A percentile compares a stretch with the other conserved stretches of the same genome.
These are phyloP conservation scores for Idaea biselata DNA, from an alignment of 2,888 invertebrate species.

Conservation along the genomic window DNA sequence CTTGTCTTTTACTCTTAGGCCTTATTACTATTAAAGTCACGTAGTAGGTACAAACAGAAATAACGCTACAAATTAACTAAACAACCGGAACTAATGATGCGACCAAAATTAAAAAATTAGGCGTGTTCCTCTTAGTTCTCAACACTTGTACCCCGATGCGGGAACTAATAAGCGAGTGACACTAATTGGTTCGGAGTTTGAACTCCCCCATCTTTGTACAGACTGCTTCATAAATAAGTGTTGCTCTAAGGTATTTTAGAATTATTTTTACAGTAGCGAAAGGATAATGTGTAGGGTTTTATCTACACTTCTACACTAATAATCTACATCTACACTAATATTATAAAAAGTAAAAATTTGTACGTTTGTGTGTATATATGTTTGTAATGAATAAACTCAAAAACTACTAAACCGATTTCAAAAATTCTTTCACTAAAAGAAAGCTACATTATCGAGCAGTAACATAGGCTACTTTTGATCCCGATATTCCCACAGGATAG, in stretches of 20 bases:
- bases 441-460: no score
- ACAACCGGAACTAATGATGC: neutral
- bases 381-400: no score
- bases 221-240: neutral
- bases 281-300: no score
- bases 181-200: conserved; percentile 62
- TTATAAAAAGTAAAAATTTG: no score
- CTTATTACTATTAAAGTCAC: neutral
- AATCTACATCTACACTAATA: no score
- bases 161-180: conserved; percentile 67
- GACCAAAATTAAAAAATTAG: neutral
- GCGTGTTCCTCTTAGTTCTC: neutral
- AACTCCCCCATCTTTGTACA: conserved; percentile 37
- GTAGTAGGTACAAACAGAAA: neutral
- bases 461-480: no score
- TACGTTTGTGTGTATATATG: no score
- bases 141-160: conserved; percentile 1
- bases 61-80: neutral
- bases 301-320: no score
- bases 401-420: no score
- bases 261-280: neutral
- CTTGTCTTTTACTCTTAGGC: neutral
- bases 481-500: no score
- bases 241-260: neutral
- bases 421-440: no score